Base-by-base conservation (phyloP, 2,113 vertebrate genomes). In the Aviceda subcristata region DNA sequence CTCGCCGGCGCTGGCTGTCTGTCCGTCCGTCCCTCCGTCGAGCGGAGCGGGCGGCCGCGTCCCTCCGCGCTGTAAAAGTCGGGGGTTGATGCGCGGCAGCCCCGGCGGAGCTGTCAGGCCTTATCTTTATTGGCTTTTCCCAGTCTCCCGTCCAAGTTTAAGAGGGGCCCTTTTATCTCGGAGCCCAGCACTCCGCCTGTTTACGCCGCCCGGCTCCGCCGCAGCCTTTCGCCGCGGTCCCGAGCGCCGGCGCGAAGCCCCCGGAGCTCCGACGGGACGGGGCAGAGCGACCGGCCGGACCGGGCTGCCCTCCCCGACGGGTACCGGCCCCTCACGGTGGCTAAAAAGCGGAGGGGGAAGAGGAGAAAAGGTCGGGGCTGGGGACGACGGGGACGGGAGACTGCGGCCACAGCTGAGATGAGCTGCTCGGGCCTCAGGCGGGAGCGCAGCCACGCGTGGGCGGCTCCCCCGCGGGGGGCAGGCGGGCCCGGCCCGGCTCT, bases 61-160 rank as follows among this genome's bases (percentile, higher is more conserved):
- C 86, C 88, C 91, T 92, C 94, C 66, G 82, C 82, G 72, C 95
- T 94, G 98, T 98, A 98, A 97, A 98, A 97, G 95, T 93, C 93
- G 86, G 75, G 73, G 48, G 63, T 79, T 98, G 98, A 98, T 96
- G 97, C 88, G 97, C 97, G 86, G 88, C 97, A 97, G 97, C 91
- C 97, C 94, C 92, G 93, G 94, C 71, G 94, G 82, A 97, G 93
- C 98, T 98, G 98, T 98, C 98, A 97, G 98, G 79, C 75, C 97
- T 99, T 99, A 99, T 99, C 99, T 99, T 99, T 99, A 99, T 99
- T 98, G 98, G 98, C 97, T 98, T 99, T 99, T 98, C 98, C 98
- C 98, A 98, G 98, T 96, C 98, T 98, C 98, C 98, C 98, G 97
- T 96, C 94, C 97, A 96, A 96, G 98, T 98, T 99, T 98, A 98